Base-by-base conservation (phyloP, 30 jellyfish, hydroid and myxozoan species). In the Chironex yamaguchii region DNA sequence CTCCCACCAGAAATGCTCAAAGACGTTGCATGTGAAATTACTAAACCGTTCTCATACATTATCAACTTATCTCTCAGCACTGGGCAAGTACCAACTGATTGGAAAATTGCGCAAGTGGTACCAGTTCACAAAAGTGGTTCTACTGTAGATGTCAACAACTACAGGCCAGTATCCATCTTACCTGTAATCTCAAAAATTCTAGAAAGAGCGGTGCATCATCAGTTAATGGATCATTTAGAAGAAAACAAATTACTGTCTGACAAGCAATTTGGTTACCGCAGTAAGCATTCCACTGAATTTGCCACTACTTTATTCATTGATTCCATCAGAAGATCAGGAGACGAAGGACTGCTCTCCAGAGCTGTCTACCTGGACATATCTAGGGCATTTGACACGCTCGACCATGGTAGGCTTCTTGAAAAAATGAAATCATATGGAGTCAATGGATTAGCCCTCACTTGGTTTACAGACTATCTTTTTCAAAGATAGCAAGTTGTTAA, bases 1-100 rank as follows among this genome's bases (percentile, higher is more conserved):
- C 63, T 65, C 80, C 90, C 90, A 22, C 94, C 90, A 62, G 52
- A 67, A 32, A 53, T 85, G 76, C 75, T 85, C 34, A 85, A 85
- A 34, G 90, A 72, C 64, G 86, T 62, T 32, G 84, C 95, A 53
- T 21, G 48, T 53, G 75, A 29, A 29, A 72, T 72, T 71, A 84
- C 95, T 49, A 29, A 52, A 49, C 95, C 93, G 31, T 2, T 72
- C 36, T 68, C 93, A 25, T 53, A 67, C 82, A 69, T 82, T 42
- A 67, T 67, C 34, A 82, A 73, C 85, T 34, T 51, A 52, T 85
- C 87, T 33, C 86, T 74, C 21, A 51, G 67, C 62, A 73, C 91
- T 29, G 77, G 86, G 58, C 62, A 62, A 52, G 95, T 85, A 13
- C 95, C 85, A 48, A 51, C 85, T 64, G 74, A 42, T 30, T 85